A percentile compares a stretch with the other conserved stretches of the same genome.
Evolutionary conservation across 2,113 vertebrate genomes (phyloP).

Genomic region (Cyanoderma ruficeps): DNA sequence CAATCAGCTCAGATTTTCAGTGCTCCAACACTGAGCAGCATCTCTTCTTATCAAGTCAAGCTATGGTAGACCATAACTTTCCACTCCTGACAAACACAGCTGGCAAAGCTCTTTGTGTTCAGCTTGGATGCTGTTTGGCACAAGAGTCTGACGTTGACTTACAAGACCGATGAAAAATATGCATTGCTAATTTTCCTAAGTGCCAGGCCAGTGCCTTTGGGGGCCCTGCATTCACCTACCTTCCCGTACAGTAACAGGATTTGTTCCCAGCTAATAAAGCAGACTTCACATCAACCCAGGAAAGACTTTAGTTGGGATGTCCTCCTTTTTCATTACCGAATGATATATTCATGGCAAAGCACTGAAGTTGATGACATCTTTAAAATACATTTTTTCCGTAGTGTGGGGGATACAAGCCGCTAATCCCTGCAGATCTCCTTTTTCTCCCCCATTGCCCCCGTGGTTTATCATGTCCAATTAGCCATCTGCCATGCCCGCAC

Average conservation of each 20-base stretch:
- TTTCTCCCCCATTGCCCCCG: constrained; percentile 71
- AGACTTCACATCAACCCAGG: background rate
- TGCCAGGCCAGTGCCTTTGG: background rate
- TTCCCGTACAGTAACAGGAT: constrained; percentile 5
- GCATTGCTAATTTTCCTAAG: constrained; percentile 59
- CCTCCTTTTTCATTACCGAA: background rate
- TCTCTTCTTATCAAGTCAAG: background rate
- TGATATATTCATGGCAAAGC: background rate
- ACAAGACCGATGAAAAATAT: constrained; percentile 32
- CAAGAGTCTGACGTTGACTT: constrained; percentile 26
- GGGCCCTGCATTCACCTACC: background rate
- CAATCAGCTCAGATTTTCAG: background rate
- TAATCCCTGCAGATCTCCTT: constrained; percentile 75
- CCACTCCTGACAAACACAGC: background rate
- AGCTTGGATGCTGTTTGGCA: constrained; percentile 15
- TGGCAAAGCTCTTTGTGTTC: background rate
- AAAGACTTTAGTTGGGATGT: background rate
- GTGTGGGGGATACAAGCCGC: constrained; percentile 56
- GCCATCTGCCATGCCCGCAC: constrained; percentile 83
- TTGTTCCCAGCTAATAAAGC: constrained; percentile 30
- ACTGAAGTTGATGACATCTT: constrained; percentile 16
- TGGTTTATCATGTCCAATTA: constrained; percentile 86
- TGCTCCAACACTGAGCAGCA: background rate
- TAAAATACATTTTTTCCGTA: background rate
- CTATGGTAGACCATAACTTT: background rate